phyloP scores from a whole-genome alignment of 1,140 invertebrate species.

The Hetaerina americana region DNA sequence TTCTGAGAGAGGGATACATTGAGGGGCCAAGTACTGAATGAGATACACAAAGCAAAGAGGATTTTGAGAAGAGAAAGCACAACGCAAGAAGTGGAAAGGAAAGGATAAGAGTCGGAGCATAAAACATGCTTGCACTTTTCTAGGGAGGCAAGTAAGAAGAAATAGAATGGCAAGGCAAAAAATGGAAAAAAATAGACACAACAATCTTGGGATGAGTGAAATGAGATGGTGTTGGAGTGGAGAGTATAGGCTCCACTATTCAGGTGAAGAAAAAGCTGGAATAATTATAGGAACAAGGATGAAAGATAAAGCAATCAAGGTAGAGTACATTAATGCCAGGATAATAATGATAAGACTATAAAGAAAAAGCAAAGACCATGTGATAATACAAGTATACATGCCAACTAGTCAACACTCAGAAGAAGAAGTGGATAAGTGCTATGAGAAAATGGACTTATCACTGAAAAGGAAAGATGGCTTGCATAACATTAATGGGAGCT shows the following conservation, averaged over 20 bases:
- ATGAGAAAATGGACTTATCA: constrained; percentile 14
- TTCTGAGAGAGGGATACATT: no score
- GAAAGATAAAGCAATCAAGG: not conserved
- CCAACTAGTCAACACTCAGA: constrained; percentile 17
- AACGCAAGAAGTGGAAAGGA: not conserved
- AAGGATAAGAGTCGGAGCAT: not conserved
- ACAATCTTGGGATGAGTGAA: not conserved
- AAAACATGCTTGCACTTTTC: not conserved
- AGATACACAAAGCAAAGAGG: no score
- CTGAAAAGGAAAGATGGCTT: not conserved
- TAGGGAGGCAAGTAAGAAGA: not conserved
- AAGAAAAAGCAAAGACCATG: not conserved
- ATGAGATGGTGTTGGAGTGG: not conserved
- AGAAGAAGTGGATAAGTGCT: constrained; percentile 18
- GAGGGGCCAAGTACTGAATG: no score
- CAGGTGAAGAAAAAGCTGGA: not conserved
- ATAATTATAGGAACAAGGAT: not conserved
- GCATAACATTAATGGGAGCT: not conserved
- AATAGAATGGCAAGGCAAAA: not conserved
- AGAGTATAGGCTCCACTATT: not conserved
- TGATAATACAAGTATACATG: constrained; percentile 16
- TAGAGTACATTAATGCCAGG: not conserved
- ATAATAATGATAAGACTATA: not conserved
- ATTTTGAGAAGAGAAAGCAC: not conserved
- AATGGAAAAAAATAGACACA: not conserved